Evolutionary conservation across 2,888 invertebrate genomes (phyloP).

Genomic region (Oscheius myriophilus): DNA sequence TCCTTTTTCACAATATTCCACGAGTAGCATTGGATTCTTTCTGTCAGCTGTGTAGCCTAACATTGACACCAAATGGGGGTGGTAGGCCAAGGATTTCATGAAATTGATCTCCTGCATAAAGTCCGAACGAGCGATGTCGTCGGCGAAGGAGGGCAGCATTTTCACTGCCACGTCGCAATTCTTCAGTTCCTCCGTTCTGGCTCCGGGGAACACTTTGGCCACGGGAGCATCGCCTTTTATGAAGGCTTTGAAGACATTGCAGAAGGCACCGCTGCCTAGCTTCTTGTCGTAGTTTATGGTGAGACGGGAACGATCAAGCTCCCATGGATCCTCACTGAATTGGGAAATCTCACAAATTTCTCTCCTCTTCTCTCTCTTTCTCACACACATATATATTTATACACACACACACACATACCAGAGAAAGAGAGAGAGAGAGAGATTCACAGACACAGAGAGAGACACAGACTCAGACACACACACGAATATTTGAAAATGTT

Average conservation of each 20-base stretch:
- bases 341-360: too few relatives aligned
- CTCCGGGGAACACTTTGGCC: slow-evolving; percentile 47
- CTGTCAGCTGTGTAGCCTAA: slow-evolving; percentile 60
- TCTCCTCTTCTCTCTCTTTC: background rate
- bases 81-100: slow-evolving; percentile 66
- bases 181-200: slow-evolving; percentile 40
- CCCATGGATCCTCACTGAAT: slow-evolving; percentile 50
- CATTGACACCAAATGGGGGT: slow-evolving; percentile 64
- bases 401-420: background rate
- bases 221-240: slow-evolving; percentile 61
- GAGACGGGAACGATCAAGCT: slow-evolving; percentile 44
- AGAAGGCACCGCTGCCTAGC: slow-evolving; percentile 64
- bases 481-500: too few relatives aligned
- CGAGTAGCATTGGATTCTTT: slow-evolving; percentile 56
- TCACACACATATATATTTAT: too few relatives aligned
- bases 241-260: slow-evolving; percentile 61
- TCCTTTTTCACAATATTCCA: slow-evolving; percentile 62
- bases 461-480: too few relatives aligned
- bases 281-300: slow-evolving; percentile 61
- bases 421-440: too few relatives aligned
- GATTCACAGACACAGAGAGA: too few relatives aligned
- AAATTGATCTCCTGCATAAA: slow-evolving; percentile 68
- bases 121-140: slow-evolving; percentile 61
- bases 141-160: slow-evolving; percentile 64
- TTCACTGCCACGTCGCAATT: slow-evolving; percentile 64